phyloP scores from a whole-genome alignment of 2,113 vertebrate genomes.

The Vombatus ursinus region DNA sequence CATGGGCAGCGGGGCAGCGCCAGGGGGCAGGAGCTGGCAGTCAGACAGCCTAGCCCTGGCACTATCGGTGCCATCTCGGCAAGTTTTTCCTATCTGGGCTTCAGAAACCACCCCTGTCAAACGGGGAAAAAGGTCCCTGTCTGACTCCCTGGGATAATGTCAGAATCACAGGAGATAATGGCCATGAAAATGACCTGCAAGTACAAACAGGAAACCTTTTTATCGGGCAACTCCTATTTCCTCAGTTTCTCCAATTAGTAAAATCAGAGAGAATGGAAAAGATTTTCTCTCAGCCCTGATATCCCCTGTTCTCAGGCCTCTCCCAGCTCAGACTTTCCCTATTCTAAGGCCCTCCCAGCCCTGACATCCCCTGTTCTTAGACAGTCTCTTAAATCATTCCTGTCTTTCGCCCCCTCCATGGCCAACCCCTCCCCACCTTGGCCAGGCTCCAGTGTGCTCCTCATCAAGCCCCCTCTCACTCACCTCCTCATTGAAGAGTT shows the following conservation, averaged over 20 bases:
- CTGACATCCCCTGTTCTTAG: neutral
- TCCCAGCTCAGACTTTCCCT: neutral
- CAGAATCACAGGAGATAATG: neutral
- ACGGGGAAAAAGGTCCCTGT: neutral
- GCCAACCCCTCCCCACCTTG: neutral
- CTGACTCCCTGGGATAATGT: neutral
- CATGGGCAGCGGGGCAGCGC: too few relatives aligned
- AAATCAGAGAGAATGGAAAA: neutral
- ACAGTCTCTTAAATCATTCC: neutral
- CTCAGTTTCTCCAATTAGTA: neutral
- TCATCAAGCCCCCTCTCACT: neutral
- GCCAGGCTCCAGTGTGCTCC: too few relatives aligned
- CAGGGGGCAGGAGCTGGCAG: too few relatives aligned
- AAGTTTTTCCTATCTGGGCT: neutral
- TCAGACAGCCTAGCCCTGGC: too few relatives aligned
- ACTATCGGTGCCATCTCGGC: neutral
- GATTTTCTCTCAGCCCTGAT: too few relatives aligned
- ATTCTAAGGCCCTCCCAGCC: neutral
- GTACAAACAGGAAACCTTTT: neutral
- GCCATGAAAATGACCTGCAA: neutral
- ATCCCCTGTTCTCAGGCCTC: neutral
- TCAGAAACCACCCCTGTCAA: neutral
- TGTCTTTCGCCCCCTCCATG: accelerated
- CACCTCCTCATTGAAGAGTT: slow-evolving; percentile 96
- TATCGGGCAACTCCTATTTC: neutral